Percentiles rank a stretch among this genome's conserved stretches.
Conservation (phyloP, 2,797 vertebrate genomes). For the Leptatherina wallacei region DNA sequence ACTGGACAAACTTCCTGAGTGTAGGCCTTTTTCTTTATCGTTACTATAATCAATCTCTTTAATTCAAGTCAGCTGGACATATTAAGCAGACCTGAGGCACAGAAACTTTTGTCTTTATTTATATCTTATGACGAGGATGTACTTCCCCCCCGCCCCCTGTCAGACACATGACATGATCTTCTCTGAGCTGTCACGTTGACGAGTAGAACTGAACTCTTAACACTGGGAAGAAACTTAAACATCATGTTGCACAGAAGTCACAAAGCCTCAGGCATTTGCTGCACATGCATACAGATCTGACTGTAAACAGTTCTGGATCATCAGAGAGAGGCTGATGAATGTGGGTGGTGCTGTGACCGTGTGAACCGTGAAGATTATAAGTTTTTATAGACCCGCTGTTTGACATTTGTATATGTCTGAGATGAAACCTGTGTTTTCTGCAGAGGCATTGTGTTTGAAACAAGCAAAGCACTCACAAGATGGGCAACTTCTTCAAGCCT, state of each 20-base stretch:
- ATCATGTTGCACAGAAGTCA: conserved; percentile 11
- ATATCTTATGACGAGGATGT: conserved; percentile 43
- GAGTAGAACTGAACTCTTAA: conserved; percentile 30
- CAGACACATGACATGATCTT: conserved; percentile 17
- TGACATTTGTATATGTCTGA: conserved; percentile 35
- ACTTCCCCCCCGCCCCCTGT: conserved; percentile 1
- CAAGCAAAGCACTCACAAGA: background rate
- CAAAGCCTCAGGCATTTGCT: conserved; percentile 1
- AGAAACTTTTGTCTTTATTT: conserved; percentile 59
- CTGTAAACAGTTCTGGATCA: conserved; percentile 37
- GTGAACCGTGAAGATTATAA: conserved; percentile 20
- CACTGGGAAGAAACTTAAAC: conserved; percentile 1
- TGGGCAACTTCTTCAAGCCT: background rate
- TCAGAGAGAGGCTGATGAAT: conserved; percentile 22
- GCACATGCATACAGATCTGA: conserved; percentile 17
- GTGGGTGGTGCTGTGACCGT: conserved; percentile 15
- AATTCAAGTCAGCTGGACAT: conserved; percentile 53
- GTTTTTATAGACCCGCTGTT: conserved; percentile 59
- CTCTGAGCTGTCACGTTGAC: conserved; percentile 14
- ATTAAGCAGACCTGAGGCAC: conserved; percentile 27
- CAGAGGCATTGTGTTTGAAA: background rate
- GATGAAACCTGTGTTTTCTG: conserved; percentile 37
- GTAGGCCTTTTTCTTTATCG: conserved; percentile 52
- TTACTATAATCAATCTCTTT: conserved; percentile 52
- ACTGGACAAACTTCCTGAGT: conserved; percentile 56